Percentiles rank a stretch among this genome's conserved stretches.
Conservation (phyloP, 2,797 vertebrate species). For the Huso huso region DNA sequence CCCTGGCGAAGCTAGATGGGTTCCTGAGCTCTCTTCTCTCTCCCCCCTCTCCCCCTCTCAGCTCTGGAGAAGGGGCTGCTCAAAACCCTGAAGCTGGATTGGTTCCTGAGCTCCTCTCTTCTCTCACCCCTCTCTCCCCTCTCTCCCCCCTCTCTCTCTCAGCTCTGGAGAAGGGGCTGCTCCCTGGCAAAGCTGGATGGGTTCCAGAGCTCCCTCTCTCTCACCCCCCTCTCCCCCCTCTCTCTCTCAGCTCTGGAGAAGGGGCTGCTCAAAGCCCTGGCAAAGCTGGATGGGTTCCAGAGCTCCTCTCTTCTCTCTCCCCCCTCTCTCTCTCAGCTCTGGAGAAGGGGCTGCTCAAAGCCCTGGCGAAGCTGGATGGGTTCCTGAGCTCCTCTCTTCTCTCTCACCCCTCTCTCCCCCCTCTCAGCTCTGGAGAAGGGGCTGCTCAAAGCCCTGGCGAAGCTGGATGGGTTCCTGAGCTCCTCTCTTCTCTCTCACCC, state of each 20-base stretch:
- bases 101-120: conserved; percentile 53
- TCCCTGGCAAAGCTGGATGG: conserved; percentile 65
- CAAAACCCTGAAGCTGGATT: conserved; percentile 65
- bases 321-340: too few relatives aligned
- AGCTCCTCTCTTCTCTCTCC: too few relatives aligned
- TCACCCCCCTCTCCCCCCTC: too few relatives aligned
- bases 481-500: not conserved
- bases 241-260: too few relatives aligned
- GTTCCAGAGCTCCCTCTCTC: conserved; percentile 49
- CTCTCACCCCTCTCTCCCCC: too few relatives aligned
- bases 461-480: conserved; percentile 32
- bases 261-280: too few relatives aligned
- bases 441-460: conserved; percentile 44
- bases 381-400: too few relatives aligned
- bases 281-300: too few relatives aligned
- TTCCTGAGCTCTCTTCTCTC: conserved; percentile 48
- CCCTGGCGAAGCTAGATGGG: conserved; percentile 63
- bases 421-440: conserved; percentile 2
- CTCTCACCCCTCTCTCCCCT: not conserved
- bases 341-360: too few relatives aligned
- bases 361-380: too few relatives aligned
- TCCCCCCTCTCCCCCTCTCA: not conserved
- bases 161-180: conserved; percentile 63
- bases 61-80: conserved; percentile 66
- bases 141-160: not conserved